Percentiles rank a stretch among this genome's conserved stretches.
These are phyloP conservation scores for Calameuta idolon DNA, from an alignment of 2,888 invertebrate genomes.

Conservation along the genomic window DNA sequence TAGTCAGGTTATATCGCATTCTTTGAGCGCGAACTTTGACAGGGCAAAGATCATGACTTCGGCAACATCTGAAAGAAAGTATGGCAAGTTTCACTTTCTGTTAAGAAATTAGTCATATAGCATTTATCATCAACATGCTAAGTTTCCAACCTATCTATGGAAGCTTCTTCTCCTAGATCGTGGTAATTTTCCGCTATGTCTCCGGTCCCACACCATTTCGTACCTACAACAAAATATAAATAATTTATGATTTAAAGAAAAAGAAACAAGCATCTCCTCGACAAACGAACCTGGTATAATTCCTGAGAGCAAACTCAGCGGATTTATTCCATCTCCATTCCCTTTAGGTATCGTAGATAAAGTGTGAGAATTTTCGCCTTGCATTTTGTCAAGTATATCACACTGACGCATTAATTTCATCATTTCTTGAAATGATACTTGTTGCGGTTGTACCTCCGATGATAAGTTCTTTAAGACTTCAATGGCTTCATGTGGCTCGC, in stretches of 20 bases:
- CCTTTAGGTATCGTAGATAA: constrained; percentile 33
- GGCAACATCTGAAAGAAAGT: constrained; percentile 75
- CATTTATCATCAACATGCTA: not conserved
- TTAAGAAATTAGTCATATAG: not conserved
- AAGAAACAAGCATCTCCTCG: not conserved
- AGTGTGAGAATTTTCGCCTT: constrained; percentile 27
- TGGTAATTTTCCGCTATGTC: constrained; percentile 87
- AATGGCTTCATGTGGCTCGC: constrained; percentile 78
- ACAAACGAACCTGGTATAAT: constrained; percentile 79
- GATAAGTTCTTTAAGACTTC: constrained; percentile 75
- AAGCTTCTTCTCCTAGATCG: constrained; percentile 81
- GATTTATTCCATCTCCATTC: constrained; percentile 73
- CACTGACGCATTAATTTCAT: constrained; percentile 84
- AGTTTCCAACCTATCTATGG: constrained; percentile 53
- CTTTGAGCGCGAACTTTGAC: constrained; percentile 80
- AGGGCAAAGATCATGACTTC: constrained; percentile 92
- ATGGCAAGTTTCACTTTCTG: not conserved
- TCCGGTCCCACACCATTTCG: constrained; percentile 94
- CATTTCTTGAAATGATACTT: constrained; percentile 81
- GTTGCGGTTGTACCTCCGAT: constrained; percentile 73
- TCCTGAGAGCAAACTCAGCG: constrained; percentile 80
- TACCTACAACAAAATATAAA: constrained; percentile 71
- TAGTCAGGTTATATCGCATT: constrained; percentile 83
- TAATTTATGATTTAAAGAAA: not conserved
- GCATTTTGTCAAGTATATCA: constrained; percentile 72